Conservation (phyloP, 2,888 invertebrate genomes). For the Itoplectis maculator region DNA sequence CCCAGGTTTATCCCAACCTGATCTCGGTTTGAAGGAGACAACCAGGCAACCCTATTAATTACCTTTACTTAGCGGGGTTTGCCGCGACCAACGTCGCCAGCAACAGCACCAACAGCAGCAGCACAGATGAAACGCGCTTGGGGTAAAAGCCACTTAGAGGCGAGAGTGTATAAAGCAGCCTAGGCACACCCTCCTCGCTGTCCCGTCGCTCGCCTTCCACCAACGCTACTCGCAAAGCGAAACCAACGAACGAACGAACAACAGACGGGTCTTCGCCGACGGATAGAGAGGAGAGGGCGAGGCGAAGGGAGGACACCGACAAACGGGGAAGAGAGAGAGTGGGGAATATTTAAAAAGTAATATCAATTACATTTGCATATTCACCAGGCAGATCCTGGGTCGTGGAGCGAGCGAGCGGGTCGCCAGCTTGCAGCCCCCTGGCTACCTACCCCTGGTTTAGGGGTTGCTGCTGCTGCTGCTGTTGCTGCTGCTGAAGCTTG, state of each 20-base stretch:
- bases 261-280: slow-evolving; percentile 77
- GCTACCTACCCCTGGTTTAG: slow-evolving; percentile 57
- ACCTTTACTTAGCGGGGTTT: slow-evolving; percentile 76
- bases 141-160: slow-evolving; percentile 82
- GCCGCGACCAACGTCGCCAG: slow-evolving; percentile 45
- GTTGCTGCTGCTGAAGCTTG: slow-evolving; percentile 58
- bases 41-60: slow-evolving; percentile 82
- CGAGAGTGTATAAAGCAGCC: slow-evolving; percentile 80
- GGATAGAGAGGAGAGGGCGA: slow-evolving; percentile 68
- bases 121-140: slow-evolving; percentile 66
- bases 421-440: slow-evolving; percentile 72
- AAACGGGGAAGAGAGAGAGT: slow-evolving; percentile 71
- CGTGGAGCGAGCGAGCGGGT: slow-evolving; percentile 59
- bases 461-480: slow-evolving; percentile 30
- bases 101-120: slow-evolving; percentile 47
- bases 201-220: slow-evolving; percentile 44
- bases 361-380: slow-evolving; percentile 85
- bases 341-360: slow-evolving; percentile 85
- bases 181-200: slow-evolving; percentile 76
- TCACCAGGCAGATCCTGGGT: slow-evolving; percentile 75
- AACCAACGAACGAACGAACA: slow-evolving; percentile 73
- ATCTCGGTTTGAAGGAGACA: slow-evolving; percentile 75
- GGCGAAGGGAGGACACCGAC: slow-evolving; percentile 59
- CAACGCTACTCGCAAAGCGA: slow-evolving; percentile 62
- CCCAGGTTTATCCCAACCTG: slow-evolving; percentile 75